Base-by-base conservation (phyloP, 1,140 invertebrate genomes). In the Gyrodactylus salaris region DNA sequence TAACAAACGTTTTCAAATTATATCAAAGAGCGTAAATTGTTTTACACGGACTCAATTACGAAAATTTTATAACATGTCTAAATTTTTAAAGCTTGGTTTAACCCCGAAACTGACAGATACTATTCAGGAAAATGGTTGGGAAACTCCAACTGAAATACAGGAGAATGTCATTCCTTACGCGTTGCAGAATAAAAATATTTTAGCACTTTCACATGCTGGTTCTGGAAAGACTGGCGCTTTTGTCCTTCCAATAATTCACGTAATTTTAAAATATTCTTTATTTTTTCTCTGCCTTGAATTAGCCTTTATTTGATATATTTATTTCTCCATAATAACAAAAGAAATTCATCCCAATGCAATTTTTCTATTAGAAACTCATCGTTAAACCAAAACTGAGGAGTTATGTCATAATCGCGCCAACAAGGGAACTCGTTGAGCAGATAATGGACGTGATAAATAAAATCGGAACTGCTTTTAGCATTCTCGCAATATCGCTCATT, bases 171-270 rank as follows among this genome's bases (percentile, higher is more conserved):
- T 99, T 79, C 92, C 92, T 0, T 78, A 96, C n/a, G 83, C 94
- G 2, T 79, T 98, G 1, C 88, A 95, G 83, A 93, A 92, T 24
- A 96, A 96, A 83, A 92, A 98, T 84, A 86, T 98, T 19, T 81
- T 98, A 1, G 87, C 95, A 22, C 83, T 88, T 77, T 95, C 92
- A 0, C 83, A 92, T 75, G 98, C 95, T 20, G 95, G 95, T 0
- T 95, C 91, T 1, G 95, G 95, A 16, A 99, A 99, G 84, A 98
- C 94, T 16, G 95, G 87, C 16, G 91, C 93, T 0, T 99, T 95
- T 83, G 83, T 86, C 20, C 86, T 99, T 77, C 94, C 95, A 1
- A 83, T 94, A 0, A 87, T 99, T 74, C 91, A 99, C 78, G 91
- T 90, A 82, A 87, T 98, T 78, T 83, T 98, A 1, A 84, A 84